A percentile compares a stretch with the other conserved stretches of the same genome.
Evolutionary conservation across 2,888 invertebrate species (phyloP).

Genomic region (Caenorhabditis sp.): DNA sequence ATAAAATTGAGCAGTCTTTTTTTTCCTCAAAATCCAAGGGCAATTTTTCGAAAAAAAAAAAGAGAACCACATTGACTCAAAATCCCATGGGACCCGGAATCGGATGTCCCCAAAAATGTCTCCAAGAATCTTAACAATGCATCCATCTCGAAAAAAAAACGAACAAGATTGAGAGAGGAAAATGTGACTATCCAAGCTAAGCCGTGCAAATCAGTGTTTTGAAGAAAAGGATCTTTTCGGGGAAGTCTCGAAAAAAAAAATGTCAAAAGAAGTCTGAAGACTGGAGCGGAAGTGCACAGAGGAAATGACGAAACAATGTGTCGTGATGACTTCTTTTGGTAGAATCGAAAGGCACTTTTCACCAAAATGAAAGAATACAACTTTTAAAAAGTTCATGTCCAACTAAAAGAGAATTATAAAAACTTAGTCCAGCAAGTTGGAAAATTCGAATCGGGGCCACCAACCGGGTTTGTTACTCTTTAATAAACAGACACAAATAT

Average conservation of each 20-base stretch:
- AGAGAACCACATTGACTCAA: not conserved
- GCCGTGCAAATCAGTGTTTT: constrained; percentile 47
- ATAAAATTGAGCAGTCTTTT: too few relatives aligned
- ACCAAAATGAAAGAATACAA: not conserved
- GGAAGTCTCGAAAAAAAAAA: constrained; percentile 17
- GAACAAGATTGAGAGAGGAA: constrained; percentile 14
- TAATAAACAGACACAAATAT: constrained; percentile 31
- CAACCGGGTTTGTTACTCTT: constrained; percentile 19
- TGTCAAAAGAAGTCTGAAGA: constrained; percentile 21
- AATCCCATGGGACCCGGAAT: constrained; percentile 15
- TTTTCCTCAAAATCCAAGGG: not conserved
- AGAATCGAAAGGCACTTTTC: not conserved
- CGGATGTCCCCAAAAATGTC: constrained; percentile 26
- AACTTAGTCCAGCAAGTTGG: too few relatives aligned
- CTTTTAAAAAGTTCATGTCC: constrained; percentile 17
- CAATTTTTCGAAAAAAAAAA: constrained; percentile 9
- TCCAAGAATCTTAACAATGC: constrained; percentile 41
- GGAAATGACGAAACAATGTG: constrained; percentile 56
- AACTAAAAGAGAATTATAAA: not conserved
- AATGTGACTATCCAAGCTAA: constrained; percentile 17
- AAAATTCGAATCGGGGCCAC: constrained; percentile 8
- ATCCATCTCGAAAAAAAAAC: constrained; percentile 12
- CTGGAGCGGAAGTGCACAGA: constrained; percentile 35
- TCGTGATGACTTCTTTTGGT: constrained; percentile 35
- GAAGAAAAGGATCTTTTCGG: constrained; percentile 5